These are phyloP conservation scores for Unio pictorum DNA, from an alignment of 2,888 invertebrate species.

Conservation along the genomic window DNA sequence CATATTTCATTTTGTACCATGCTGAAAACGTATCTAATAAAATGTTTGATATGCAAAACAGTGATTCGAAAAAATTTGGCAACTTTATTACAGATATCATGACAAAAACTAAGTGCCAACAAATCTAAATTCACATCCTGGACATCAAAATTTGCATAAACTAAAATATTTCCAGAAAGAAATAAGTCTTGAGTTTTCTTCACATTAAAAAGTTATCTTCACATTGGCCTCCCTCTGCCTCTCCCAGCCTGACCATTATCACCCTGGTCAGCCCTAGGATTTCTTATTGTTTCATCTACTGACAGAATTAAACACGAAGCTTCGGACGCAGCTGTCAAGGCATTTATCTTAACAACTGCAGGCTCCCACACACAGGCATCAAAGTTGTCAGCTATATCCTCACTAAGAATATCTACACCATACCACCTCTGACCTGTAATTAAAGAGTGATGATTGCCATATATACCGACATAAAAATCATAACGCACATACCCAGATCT, in stretches of 20 bases:
- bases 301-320: constrained; percentile 96
- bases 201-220: constrained; percentile 36
- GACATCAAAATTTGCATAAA: no score
- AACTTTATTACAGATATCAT: no score
- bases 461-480: no score
- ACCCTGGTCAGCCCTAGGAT: constrained; percentile 54
- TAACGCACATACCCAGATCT: no score
- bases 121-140: no score
- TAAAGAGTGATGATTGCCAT: no score
- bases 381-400: constrained; percentile 95
- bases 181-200: neutral
- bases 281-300: constrained; percentile 95
- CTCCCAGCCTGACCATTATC: constrained; percentile 43
- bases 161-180: no score
- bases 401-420: constrained; percentile 95
- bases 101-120: no score
- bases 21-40: no score
- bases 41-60: no score
- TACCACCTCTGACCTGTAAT: constrained; percentile 85
- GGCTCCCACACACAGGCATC: constrained; percentile 98
- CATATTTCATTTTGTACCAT: no score
- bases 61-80: no score
- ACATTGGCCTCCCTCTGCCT: constrained; percentile 66
- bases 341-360: constrained; percentile 95
- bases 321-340: constrained; percentile 93